Base-by-base conservation (phyloP, 2,113 vertebrate genomes). In the Xiphophorus maculatus region DNA sequence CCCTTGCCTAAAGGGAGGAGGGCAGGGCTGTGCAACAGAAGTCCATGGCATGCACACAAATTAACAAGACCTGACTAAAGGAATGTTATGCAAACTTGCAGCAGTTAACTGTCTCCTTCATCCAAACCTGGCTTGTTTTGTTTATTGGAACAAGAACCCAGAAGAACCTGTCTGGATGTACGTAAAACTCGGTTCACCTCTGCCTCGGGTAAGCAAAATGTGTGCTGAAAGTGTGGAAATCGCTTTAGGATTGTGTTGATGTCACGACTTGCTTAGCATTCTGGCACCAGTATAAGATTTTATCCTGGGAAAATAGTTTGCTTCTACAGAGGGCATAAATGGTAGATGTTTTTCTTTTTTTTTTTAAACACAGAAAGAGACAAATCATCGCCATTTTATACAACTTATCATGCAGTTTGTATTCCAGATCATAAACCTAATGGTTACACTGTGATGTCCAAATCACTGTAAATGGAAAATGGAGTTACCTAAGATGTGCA, bases 381-480 rank as follows among this genome's bases (percentile, higher is more conserved):
- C 87, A 89, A 90, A 88, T 86, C 84, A 71, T 72, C 70, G 83
- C 65, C 77, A 71, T 88, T 89, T 84, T 75, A 67, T 72, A 69
- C 77, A 87, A 84, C 83, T 77, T 75, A 71, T 82, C 83, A 88
- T 85, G 67, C 67, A 69, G 81, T 72, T 72, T 88, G 75, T 86
- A 66, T 86, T 72, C 84, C 75, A 73, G 87, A 83, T 85, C 82
- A 32, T 84, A 75, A 77, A 80, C 85, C 61, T 86, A 84, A 87
- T 88, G 74, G 77, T 80, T 85, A 82, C 77, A 73, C 77, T 77
- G 86, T 81, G 79, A 32, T 83, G 83, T 74, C 76, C 83, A 61
- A 84, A 86, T 91, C 73, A 83, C 68, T 81, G 83, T 76, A 85
- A 80, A 87, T 87, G 61, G 71, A 87, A 88, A 89, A 88, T 81